Percentiles rank a stretch among this genome's conserved stretches.
These are phyloP conservation scores for Corythornis leucogaster DNA, from an alignment of 2,797 vertebrate genomes.

Conservation along the genomic window DNA sequence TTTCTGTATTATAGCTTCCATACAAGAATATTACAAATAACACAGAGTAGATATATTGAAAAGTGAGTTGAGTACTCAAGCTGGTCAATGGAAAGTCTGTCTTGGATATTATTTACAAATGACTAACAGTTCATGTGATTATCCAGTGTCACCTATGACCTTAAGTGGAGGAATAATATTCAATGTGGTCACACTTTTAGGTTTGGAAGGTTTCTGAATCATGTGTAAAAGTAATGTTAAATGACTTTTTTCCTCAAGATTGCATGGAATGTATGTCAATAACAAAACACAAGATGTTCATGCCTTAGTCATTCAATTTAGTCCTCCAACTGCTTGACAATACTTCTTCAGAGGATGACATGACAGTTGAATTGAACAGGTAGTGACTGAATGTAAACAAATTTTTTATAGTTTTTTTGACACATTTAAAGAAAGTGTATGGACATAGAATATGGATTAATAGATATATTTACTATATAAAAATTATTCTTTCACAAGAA, in stretches of 20 bases:
- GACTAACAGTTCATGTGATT: background rate
- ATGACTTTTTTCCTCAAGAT: background rate
- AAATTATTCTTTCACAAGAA: background rate
- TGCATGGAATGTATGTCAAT: background rate
- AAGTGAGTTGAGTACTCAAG: background rate
- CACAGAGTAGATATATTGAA: background rate
- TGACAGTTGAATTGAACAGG: background rate
- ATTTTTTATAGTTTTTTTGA: background rate
- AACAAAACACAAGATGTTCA: background rate
- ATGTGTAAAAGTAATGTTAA: slow-evolving; percentile 18
- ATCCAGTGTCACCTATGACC: background rate
- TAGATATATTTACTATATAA: background rate
- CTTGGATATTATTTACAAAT: background rate
- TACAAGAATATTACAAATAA: background rate
- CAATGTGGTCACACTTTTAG: background rate
- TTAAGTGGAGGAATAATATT: background rate
- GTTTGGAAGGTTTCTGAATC: background rate
- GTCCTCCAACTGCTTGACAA: background rate
- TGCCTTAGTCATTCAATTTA: background rate
- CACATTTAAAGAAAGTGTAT: background rate
- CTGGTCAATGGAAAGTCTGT: background rate
- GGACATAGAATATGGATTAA: background rate
- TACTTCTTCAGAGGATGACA: background rate
- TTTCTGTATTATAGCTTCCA: background rate
- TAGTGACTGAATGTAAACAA: background rate